Evolutionary conservation across 2,113 vertebrate genomes (phyloP).

Genomic region (Tragelaphus strepsiceros): DNA sequence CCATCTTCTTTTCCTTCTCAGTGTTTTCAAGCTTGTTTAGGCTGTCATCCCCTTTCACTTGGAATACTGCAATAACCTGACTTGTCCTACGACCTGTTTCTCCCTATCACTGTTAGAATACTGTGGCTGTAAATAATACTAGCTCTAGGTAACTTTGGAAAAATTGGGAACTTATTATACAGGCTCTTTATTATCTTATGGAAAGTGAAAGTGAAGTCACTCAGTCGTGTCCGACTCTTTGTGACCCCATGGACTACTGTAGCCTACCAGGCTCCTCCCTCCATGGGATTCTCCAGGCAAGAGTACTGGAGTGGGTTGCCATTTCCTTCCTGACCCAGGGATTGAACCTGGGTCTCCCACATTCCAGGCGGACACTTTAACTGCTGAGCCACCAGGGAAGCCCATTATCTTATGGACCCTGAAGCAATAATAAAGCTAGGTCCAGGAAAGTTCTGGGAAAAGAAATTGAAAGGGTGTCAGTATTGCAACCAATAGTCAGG

Average conservation of each 20-base stretch:
- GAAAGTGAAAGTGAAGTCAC: neutral
- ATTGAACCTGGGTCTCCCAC: no score
- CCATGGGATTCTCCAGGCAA: no score
- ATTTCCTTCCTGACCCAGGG: no score
- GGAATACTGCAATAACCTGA: neutral
- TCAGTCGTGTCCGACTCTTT: no score
- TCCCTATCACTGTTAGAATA: neutral
- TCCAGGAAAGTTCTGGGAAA: neutral
- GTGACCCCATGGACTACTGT: no score
- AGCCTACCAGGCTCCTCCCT: no score
- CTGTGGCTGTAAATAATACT: neutral
- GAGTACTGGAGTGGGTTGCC: no score
- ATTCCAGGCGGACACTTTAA: no score
- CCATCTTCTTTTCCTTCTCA: neutral
- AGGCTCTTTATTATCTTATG: neutral
- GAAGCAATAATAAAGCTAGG: neutral
- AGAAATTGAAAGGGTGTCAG: neutral
- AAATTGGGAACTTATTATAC: neutral
- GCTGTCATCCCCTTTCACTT: neutral
- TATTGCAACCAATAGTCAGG: neutral
- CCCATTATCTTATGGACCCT: neutral
- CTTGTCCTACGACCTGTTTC: neutral
- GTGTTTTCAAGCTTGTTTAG: neutral
- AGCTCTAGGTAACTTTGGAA: neutral
- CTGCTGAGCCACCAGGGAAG: no score